Base-by-base conservation (phyloP, 2,113 vertebrate genomes). In the Caracal caracal region DNA sequence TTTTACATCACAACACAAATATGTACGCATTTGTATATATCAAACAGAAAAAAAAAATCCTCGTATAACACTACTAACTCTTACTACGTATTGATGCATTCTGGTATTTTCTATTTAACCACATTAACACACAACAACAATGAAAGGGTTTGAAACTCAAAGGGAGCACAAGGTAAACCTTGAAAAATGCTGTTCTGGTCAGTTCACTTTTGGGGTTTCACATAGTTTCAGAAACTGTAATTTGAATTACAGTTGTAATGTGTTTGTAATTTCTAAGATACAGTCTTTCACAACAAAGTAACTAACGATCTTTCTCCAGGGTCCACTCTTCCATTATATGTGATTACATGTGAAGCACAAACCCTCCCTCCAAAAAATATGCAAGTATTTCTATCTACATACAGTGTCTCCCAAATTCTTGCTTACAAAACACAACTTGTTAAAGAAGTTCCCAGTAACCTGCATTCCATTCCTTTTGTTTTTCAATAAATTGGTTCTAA, bases 221-320 rank as follows among this genome's bases (percentile, higher is more conserved):
- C 3, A 26, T 1, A 43, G 66, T 59, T 85, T 89, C 56, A 84
- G 51, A 81, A 85, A 85, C 28, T 47, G 0, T 71, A 79, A 90
- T 28, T 71, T 16, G 49, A n/a, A n/a, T n/a, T n/a, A n/a, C n/a
- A n/a, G n/a, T n/a, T n/a, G n/a, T n/a, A n/a, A n/a, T n/a, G n/a
- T n/a, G n/a, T n/a, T n/a, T n/a, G n/a, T n/a, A n/a, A n/a, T n/a
- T 83, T 49, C 81, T 70, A 94, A 97, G 84, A 82, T 59, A 10
- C 65, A 6, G 89, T 75, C 22, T 49, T 92, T 92, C 37, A 87
- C 47, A 95, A 53, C 53, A 22, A 2, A 89, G 15, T 4, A 78
- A 82, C 20, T 28, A 11, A 4, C 82, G 7, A 70, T 75, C 35
- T 61, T 95, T 87, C 49, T 85, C 47, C 56, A 90, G 7, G 76